Percentiles rank a stretch among this genome's conserved stretches.
Evolutionary conservation across 2,888 invertebrate genomes (phyloP).

Genomic region (Dascillus cervinus): DNA sequence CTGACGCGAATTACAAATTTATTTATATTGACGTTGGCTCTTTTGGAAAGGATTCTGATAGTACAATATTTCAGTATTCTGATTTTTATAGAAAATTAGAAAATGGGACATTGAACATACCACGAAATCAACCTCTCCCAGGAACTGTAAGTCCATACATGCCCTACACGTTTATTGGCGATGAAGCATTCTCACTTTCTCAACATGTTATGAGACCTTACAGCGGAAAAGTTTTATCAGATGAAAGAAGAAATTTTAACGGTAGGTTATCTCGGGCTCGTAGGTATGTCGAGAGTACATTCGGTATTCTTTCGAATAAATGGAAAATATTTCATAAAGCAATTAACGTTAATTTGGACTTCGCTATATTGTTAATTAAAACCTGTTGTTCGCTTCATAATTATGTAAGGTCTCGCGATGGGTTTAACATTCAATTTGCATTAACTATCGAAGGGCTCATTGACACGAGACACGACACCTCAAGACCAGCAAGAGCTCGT

Average conservation of each 20-base stretch:
- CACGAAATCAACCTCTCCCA: neutral
- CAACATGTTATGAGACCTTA: slow-evolving; percentile 1
- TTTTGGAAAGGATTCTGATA: neutral
- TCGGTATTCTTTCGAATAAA: slow-evolving; percentile 5
- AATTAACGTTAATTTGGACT: slow-evolving; percentile 2
- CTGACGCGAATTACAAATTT: slow-evolving; percentile 1
- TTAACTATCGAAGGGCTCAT: slow-evolving; percentile 1
- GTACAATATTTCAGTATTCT: neutral
- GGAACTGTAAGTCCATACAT: neutral
- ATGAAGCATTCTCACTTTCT: slow-evolving; percentile 2
- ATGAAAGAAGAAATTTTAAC: slow-evolving; percentile 3
- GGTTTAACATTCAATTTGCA: slow-evolving; percentile 3
- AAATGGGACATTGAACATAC: neutral
- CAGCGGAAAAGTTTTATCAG: neutral
- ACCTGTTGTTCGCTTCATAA: slow-evolving; percentile 4
- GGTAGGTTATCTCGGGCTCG: neutral
- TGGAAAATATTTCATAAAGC: slow-evolving; percentile 6
- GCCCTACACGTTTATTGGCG: neutral
- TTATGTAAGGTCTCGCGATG: slow-evolving; percentile 6
- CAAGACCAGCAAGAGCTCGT: neutral
- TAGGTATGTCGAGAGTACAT: neutral
- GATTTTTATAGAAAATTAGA: neutral
- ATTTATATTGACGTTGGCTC: slow-evolving; percentile 1
- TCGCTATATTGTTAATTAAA: slow-evolving; percentile 1
- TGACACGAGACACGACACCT: neutral